Percentiles rank a stretch among this genome's conserved stretches.
phyloP scores from a whole-genome alignment of 37 sponge, comb jelly and placozoan genomes.

The Aphrocallistes beatrix region DNA sequence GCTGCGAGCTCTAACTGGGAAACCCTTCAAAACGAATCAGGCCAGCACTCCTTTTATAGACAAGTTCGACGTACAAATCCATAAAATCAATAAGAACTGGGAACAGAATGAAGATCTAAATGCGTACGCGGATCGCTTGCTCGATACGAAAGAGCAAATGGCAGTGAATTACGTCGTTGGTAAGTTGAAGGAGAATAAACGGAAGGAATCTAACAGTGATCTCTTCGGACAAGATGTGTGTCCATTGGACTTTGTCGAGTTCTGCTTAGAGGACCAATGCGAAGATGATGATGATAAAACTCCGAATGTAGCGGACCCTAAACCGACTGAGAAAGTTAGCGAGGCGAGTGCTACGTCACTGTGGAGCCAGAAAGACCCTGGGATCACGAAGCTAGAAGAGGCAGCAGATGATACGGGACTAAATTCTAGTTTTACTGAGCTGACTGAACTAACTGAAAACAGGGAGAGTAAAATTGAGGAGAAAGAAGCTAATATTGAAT shows the following conservation, averaged over 20 bases:
- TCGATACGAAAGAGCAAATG: background rate
- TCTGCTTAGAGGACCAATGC: background rate
- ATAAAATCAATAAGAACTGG: background rate
- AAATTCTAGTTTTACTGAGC: background rate
- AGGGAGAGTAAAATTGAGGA: background rate
- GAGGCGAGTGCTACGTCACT: background rate
- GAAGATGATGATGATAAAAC: background rate
- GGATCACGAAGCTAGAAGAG: background rate
- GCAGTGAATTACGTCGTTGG: background rate
- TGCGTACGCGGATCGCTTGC: background rate
- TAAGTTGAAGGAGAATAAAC: conserved; percentile 7
- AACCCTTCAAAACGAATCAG: background rate
- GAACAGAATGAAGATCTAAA: conserved; percentile 3
- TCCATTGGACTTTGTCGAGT: background rate
- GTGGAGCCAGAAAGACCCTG: background rate
- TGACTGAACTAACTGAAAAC: background rate
- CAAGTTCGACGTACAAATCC: conserved; percentile 4
- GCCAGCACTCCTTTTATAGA: conserved; percentile 4
- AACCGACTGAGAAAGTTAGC: too few relatives aligned
- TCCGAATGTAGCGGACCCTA: too few relatives aligned
- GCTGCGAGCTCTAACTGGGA: background rate
- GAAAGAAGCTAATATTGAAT: background rate
- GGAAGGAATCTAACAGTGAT: background rate
- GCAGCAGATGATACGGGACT: background rate
- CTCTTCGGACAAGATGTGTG: background rate